Evolutionary conservation across 2,113 vertebrate genomes (phyloP).

Genomic region (Halcyon malimbica): DNA sequence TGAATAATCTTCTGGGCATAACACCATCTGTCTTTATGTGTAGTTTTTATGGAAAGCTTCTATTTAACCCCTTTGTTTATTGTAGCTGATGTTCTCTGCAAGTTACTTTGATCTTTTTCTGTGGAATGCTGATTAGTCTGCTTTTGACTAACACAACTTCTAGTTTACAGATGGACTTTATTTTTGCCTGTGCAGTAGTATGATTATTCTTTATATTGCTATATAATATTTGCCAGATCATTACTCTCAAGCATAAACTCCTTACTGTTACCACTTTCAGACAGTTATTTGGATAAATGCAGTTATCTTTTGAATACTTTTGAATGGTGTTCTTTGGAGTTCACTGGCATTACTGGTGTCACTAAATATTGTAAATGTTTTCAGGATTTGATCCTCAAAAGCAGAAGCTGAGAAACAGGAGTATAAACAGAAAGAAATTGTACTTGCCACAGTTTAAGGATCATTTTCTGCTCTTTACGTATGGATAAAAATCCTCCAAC

Average conservation of each 20-base stretch:
- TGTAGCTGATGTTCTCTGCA: neutral
- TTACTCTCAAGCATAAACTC: neutral
- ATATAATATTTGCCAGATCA: neutral
- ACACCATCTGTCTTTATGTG: neutral
- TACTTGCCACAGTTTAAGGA: neutral
- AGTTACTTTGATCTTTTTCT: neutral
- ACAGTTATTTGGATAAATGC: neutral
- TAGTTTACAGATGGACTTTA: neutral
- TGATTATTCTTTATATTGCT: neutral
- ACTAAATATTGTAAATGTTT: neutral
- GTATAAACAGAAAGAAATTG: neutral
- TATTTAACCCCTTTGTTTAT: neutral
- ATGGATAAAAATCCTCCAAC: neutral
- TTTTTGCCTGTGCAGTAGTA: neutral
- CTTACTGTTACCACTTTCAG: neutral
- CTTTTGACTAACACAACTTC: neutral
- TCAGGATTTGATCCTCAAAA: neutral
- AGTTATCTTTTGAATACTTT: neutral
- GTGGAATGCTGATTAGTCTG: neutral
- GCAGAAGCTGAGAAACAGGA: neutral
- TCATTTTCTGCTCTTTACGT: neutral
- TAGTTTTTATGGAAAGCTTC: neutral
- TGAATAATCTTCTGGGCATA: neutral
- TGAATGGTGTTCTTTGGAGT: neutral
- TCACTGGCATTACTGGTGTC: neutral